Conservation (phyloP, 2,797 vertebrate species). For the Fundulus diaphanus region DNA sequence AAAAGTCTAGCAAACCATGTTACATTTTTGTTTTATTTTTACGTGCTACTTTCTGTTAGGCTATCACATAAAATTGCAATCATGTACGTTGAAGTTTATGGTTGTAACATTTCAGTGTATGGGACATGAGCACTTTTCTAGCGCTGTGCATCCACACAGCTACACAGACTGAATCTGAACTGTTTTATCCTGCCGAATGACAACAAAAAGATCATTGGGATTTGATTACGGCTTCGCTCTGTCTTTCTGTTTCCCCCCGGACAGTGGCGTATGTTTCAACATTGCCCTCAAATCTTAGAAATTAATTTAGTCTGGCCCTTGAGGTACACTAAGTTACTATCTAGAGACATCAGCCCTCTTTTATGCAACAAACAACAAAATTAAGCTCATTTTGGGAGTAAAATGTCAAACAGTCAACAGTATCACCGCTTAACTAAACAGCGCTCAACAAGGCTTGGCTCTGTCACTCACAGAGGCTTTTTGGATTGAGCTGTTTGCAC, state of each 20-base stretch:
- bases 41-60: neutral
- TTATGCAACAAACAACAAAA: constrained; percentile 47
- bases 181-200: constrained; percentile 14
- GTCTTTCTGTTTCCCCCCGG: constrained; percentile 15
- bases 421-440: constrained; percentile 48
- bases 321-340: constrained; percentile 44
- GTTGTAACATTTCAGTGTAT: neutral
- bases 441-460: constrained; percentile 35
- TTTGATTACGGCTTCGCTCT: constrained; percentile 29
- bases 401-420: constrained; percentile 64
- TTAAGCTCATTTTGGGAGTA: constrained; percentile 51
- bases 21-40: neutral
- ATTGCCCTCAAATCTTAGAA: constrained; percentile 34
- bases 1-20: neutral
- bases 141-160: neutral
- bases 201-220: constrained; percentile 11
- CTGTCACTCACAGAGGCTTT: constrained; percentile 12
- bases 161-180: neutral
- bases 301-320: constrained; percentile 44
- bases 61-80: neutral
- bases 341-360: constrained; percentile 38
- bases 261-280: constrained; percentile 33
- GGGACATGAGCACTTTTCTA: neutral
- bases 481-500: constrained; percentile 24
- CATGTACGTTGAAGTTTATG: neutral